These are phyloP conservation scores for Coleophora deauratella DNA, from an alignment of 2,888 invertebrate genomes.

Conservation along the genomic window DNA sequence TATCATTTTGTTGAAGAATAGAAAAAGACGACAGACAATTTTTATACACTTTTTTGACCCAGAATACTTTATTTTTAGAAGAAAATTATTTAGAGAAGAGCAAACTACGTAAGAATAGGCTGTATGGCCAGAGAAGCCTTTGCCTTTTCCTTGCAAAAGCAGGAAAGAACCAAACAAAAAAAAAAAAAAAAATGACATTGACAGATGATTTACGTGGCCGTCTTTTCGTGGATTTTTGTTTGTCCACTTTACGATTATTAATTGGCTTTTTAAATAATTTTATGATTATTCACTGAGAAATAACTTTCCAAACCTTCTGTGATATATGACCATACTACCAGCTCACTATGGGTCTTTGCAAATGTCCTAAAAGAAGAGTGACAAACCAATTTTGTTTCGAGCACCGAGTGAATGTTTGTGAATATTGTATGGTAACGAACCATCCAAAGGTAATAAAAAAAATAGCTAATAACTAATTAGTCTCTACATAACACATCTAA, in stretches of 20 bases:
- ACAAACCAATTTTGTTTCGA: constrained; percentile 99
- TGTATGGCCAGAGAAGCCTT: too few species aligned
- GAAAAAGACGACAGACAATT: too few species aligned
- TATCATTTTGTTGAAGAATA: too few species aligned
- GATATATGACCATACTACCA: not conserved
- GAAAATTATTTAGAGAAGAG: too few species aligned
- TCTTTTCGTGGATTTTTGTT: constrained; percentile 25
- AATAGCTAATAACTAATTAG: too few species aligned
- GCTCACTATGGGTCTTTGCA: constrained; percentile 93
- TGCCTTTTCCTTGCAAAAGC: too few species aligned
- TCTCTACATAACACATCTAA: too few species aligned
- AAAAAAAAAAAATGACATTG: constrained; percentile 14
- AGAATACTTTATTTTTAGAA: too few species aligned
- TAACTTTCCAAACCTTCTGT: too few species aligned
- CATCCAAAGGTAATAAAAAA: constrained; percentile 93
- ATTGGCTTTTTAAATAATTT: constrained; percentile 2
- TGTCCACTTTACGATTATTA: constrained; percentile 19
- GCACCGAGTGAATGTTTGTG: constrained; percentile 99
- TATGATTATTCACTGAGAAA: not conserved
- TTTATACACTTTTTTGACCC: too few species aligned
- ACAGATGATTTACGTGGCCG: constrained; percentile 47
- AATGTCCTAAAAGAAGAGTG: constrained; percentile 97
- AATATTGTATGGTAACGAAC: constrained; percentile 97
- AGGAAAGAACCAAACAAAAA: too few species aligned
- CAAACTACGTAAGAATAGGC: too few species aligned